Evolutionary conservation across 2,888 invertebrate species (phyloP), one percentile per base, ranked within the genome.

Genomic region (Euphydryas editha): DNA sequence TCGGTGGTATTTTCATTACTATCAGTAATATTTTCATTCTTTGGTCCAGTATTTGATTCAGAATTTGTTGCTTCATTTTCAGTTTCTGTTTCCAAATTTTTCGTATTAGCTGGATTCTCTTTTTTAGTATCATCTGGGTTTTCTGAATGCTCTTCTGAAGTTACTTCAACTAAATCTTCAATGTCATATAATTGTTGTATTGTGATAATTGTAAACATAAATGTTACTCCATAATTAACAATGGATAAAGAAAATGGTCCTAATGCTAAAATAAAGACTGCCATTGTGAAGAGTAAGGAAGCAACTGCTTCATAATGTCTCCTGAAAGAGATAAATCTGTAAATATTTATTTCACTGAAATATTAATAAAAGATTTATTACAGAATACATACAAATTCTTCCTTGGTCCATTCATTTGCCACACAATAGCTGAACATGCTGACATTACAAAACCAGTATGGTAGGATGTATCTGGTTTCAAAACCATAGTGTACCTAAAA

Each of bases 381-480:
- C 3, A 44, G 5, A 56, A 24, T 63, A 91, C 95, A 94, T 90
- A 96, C 96, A 95, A 87, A 77, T 95, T 93, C 69, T 82, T 86
- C 76, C 92, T 94, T 0, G 96, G 96, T 1, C 94, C 93, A 30
- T 94, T 93, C 60, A 95, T 85, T 79, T 96, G 96, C 95, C 96
- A 96, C 55, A 96, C 81, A 58, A 94, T 84, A 13, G 93, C 91
- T 0, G 95, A 94, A 76, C 95, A 94, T 1, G 87, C 75, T 59
- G 95, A 92, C 76, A 95, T 87, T 1, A 94, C 78, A 6, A 95
- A 73, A 21, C 94, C 94, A 0, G 94, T 90, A 49, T 93, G 76
- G 70, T 94, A 91, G 2, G 95, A 94, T 37, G 95, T 95, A 84
- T 96, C 96, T 2, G 94, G 93, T 62, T 92, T 86, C 65, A 95